Base-by-base conservation (phyloP, 35 echinoderm and acorn worm genomes). In the Apostichopus parvimensis region DNA sequence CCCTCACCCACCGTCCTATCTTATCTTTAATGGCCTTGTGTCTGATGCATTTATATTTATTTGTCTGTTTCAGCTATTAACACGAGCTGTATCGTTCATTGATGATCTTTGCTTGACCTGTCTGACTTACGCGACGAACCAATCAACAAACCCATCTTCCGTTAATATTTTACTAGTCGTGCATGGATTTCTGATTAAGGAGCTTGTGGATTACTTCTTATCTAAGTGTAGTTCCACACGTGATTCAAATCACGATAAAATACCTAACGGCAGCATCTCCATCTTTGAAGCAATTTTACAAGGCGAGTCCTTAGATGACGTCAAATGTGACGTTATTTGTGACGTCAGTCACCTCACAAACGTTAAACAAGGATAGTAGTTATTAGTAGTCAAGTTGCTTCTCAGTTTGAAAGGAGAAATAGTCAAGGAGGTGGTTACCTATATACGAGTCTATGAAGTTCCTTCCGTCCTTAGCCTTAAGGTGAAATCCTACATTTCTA, bases 241-340 rank as follows among this genome's bases (percentile, higher is more conserved):
- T 8, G 9, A 12, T 10, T 54, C 79, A 2, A 11, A 18, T 6
- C 18, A 21, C 21, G 58, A 13, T 52, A 84, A n/a, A 58, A 55
- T 84, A 58, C 54, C 81, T 5, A 84, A 84, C 10, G 53, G 81
- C 54, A 84, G 81, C 6, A 58, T 84, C 54, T 21, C 15, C 58
- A 59, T 84, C 53, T 84, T 84, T 52, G 81, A 84, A 15, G 81
- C 81, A 17, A 59, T 58, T 15, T 84, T 84, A 84, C 81, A 84
- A 58, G 81, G 58, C 4, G 81, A 57, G 0, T 18, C 18, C 6
- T 84, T 84, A 84, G 17, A 56, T 58, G 81, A 84, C 54, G 22
- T 84, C 22, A 84, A 17, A 10, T 84, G 81, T 18, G 58, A 20
- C 11, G 55, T 23, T 15, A 25, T 84, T 56, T 84, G n/a, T 84